Percentiles rank a stretch among this genome's conserved stretches.
These are phyloP conservation scores for Plagiodera versicolora DNA, from an alignment of 2,888 invertebrate genomes.

Conservation along the genomic window DNA sequence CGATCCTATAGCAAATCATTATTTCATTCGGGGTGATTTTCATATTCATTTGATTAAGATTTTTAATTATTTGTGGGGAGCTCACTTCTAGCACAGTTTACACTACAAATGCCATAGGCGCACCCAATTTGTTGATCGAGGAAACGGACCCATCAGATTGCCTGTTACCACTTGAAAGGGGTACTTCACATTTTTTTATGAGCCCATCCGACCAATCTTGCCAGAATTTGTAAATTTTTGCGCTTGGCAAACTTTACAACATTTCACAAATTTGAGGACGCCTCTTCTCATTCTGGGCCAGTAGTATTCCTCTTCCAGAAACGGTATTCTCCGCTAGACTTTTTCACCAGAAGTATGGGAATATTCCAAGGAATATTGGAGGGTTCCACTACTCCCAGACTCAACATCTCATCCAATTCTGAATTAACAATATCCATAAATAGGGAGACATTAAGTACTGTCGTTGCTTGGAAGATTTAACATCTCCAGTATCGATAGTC, in stretches of 20 bases:
- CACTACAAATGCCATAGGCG: slow-evolving; percentile 1
- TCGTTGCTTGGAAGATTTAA: slow-evolving; percentile 21
- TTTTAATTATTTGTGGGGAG: neutral
- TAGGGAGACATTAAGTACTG: slow-evolving; percentile 20
- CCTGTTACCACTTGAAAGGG: slow-evolving; percentile 31
- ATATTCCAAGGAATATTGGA: slow-evolving; percentile 36
- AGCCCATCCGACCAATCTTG: slow-evolving; percentile 31
- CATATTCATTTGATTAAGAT: neutral
- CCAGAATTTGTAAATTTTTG: slow-evolving; percentile 25
- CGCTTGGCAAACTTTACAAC: slow-evolving; percentile 30
- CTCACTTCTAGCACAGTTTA: neutral
- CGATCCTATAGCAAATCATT: no score
- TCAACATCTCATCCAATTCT: slow-evolving; percentile 35
- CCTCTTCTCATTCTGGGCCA: slow-evolving; percentile 31
- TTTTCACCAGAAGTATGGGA: slow-evolving; percentile 32
- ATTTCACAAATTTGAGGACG: slow-evolving; percentile 20
- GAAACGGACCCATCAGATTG: slow-evolving; percentile 31
- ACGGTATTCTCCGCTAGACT: neutral
- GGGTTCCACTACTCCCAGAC: slow-evolving; percentile 32
- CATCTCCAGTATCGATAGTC: slow-evolving; percentile 28
- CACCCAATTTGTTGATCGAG: slow-evolving; percentile 22
- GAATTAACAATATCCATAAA: neutral
- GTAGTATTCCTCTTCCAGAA: slow-evolving; percentile 26
- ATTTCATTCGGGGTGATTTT: no score
- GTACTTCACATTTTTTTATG: slow-evolving; percentile 22